phyloP scores from a whole-genome alignment of 2,797 vertebrate species.

The Avahi laniger region DNA sequence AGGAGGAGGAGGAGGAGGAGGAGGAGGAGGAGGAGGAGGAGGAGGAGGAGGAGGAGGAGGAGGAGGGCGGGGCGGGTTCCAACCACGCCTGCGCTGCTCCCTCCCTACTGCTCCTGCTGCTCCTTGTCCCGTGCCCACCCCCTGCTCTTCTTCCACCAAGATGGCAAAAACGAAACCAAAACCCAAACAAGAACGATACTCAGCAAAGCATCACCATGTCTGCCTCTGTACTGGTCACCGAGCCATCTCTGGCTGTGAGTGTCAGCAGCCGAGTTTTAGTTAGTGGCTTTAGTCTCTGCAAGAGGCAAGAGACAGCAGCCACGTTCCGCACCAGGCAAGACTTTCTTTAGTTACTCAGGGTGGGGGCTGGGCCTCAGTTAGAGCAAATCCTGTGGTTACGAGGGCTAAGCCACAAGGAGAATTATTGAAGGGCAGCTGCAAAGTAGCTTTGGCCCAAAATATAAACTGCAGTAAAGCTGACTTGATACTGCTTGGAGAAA shows the following conservation, averaged over 20 bases:
- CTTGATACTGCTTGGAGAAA: neutral
- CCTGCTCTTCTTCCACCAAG: neutral
- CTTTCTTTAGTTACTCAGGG: neutral
- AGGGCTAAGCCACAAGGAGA: neutral
- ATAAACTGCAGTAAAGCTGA: neutral
- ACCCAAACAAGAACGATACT: neutral
- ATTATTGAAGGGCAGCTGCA: neutral
- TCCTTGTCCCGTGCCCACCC: neutral
- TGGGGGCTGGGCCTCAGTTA: no score
- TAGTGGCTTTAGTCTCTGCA: neutral
- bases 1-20: neutral
- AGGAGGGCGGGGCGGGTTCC: neutral
- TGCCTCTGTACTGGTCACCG: neutral
- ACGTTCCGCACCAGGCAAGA: neutral
- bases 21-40: no score
- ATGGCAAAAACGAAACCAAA: neutral
- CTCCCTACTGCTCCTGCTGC: neutral
- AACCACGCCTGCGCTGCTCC: neutral
- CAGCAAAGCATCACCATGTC: neutral
- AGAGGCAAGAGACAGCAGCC: neutral
- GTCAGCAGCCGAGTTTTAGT: neutral
- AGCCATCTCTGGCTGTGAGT: neutral
- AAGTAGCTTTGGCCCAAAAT: neutral
- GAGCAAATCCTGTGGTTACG: neutral
- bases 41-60: no score